Evolutionary conservation across 2,797 vertebrate genomes (phyloP).

Genomic region (Girardinus metallicus): DNA sequence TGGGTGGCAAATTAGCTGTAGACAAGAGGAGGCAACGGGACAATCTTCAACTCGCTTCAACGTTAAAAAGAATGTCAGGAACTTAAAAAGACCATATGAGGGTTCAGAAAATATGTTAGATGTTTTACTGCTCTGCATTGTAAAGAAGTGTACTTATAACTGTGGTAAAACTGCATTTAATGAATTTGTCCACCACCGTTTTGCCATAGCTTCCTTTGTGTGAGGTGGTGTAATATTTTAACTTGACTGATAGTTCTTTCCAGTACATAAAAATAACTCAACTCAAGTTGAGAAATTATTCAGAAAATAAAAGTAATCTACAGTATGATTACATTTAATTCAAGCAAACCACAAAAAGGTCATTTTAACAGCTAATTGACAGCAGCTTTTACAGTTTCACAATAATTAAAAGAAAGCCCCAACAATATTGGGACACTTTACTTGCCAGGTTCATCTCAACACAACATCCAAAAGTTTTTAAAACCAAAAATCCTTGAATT

Average conservation of each 20-base stretch:
- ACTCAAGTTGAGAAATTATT: neutral
- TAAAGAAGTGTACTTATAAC: neutral
- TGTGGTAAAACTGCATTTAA: neutral
- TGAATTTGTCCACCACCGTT: neutral
- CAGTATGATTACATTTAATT: neutral
- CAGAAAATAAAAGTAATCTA: neutral
- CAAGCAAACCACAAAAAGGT: neutral
- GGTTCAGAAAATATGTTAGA: neutral
- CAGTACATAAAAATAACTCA: neutral
- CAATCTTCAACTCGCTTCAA: neutral
- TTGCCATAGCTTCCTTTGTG: neutral
- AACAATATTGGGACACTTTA: neutral
- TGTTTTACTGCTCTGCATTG: neutral
- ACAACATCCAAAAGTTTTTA: neutral
- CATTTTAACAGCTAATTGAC: neutral
- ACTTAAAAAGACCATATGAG: neutral
- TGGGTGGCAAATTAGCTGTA: conserved; percentile 48
- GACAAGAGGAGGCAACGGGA: conserved; percentile 23
- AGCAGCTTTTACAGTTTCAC: neutral
- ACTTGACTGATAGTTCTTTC: neutral
- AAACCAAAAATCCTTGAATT: neutral
- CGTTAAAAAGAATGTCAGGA: neutral
- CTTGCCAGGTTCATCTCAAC: neutral
- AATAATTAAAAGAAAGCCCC: neutral
- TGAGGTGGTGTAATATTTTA: neutral